Base-by-base conservation (phyloP, 2,797 vertebrate genomes). In the Dipus sagitta region DNA sequence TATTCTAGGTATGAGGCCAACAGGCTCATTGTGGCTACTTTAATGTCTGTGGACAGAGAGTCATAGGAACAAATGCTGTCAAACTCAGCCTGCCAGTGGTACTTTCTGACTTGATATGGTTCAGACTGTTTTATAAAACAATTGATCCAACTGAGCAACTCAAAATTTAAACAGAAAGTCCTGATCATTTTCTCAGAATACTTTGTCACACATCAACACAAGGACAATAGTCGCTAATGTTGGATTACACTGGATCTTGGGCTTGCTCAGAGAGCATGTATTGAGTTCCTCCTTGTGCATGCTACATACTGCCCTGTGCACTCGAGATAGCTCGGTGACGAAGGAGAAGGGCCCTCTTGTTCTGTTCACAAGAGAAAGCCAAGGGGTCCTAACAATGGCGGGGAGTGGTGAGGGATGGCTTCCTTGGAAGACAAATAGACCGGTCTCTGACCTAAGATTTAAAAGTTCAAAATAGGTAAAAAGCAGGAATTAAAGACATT, bases 401-500 rank as follows among this genome's bases (percentile, higher is more conserved):
- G 81, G 64, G 24, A 75, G 24, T 47, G 58, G 32, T 47, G 30
- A 85, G 58, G 24, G 71, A 26, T 47, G 17, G 26, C 64, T 68
- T 80, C 68, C 70, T 64, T 60, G 24, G 26, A 7, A 26, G 21
- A 42, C 52, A 38, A 82, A 62, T 52, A 85, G 14, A 60, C 6
- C 23, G 60, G 58, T 47, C 3, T 91, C 28, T 77, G 54, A 88
- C 10, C 72, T 65, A n/a, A 89, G 21, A 18, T 88, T 86, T 78
- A 64, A 52, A 91, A 84, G 52, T 90, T 91, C 62, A 77, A 62
- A 78, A n/a, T 26, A 89, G 75, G 34, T 30, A 60, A 87, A 91
- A 72, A 28, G 3, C 64, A 92, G 23, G 15, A 75, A 74, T 20
- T n/a, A 78, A 76, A 23, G 71, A 47, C 1, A 15, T 60, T 80